Evolutionary conservation across 2,888 invertebrate species (phyloP).

Genomic region (Eupithecia centaureata): DNA sequence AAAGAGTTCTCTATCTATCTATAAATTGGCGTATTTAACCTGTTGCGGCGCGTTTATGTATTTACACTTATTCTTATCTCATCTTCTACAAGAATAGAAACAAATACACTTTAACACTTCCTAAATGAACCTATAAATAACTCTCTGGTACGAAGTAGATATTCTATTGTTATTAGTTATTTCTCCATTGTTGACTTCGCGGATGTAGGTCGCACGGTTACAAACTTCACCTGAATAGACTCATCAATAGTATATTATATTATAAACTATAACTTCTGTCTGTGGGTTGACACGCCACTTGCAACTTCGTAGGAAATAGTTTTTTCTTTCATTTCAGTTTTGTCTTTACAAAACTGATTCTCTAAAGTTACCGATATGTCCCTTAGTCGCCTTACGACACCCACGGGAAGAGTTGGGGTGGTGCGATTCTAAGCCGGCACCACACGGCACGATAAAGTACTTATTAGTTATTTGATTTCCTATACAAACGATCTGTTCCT

Average conservation of each 20-base stretch:
- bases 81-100: neutral
- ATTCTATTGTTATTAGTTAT: constrained; percentile 1
- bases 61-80: neutral
- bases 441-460: no score
- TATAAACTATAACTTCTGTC: neutral
- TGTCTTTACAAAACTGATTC: no score
- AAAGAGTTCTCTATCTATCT: no score
- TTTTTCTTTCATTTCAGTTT: no score
- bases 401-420: no score
- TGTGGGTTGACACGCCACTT: neutral
- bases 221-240: neutral
- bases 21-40: no score
- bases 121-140: neutral
- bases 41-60: neutral
- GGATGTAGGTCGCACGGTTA: neutral
- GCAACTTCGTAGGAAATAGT: neutral
- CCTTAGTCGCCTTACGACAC: no score
- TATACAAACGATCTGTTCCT: no score
- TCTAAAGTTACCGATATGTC: no score
- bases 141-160: neutral
- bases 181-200: constrained; percentile 1
- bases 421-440: no score
- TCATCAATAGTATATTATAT: neutral
- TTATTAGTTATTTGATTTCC: no score
- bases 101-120: neutral